A percentile compares a stretch with the other conserved stretches of the same genome.
These are phyloP conservation scores for Sphaerophoria rueppellii DNA, from an alignment of 2,888 invertebrate genomes.

Conservation along the genomic window DNA sequence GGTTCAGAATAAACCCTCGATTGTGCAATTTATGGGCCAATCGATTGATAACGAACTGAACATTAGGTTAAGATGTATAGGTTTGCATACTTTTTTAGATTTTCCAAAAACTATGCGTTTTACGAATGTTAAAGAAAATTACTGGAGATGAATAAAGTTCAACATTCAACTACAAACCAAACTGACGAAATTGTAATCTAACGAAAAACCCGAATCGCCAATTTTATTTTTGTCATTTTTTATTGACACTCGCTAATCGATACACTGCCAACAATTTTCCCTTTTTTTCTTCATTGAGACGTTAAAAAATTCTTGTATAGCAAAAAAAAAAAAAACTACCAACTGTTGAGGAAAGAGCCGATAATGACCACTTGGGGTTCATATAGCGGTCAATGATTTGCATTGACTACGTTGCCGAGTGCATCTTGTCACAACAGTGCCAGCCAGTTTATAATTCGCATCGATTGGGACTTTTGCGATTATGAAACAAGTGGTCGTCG, in stretches of 20 bases:
- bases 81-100: too few relatives aligned
- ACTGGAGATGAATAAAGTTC: background rate
- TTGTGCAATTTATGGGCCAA: too few relatives aligned
- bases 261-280: constrained; percentile 30
- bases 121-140: background rate
- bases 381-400: constrained; percentile 60
- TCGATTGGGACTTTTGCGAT: constrained; percentile 39
- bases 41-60: too few relatives aligned
- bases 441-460: constrained; percentile 26
- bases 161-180: too few relatives aligned
- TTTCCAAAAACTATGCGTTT: too few relatives aligned
- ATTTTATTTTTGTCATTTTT: constrained; percentile 1
- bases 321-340: background rate
- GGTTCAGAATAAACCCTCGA: too few relatives aligned
- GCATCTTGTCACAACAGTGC: constrained; percentile 38
- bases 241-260: constrained; percentile 2
- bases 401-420: constrained; percentile 43
- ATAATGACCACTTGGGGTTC: constrained; percentile 43
- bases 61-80: too few relatives aligned
- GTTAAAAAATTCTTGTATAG: constrained; percentile 24
- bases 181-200: too few relatives aligned
- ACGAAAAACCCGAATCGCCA: too few relatives aligned
- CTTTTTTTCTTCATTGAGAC: constrained; percentile 29
- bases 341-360: constrained; percentile 29
- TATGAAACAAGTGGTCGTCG: constrained; percentile 30